Evolutionary conservation across 2,797 vertebrate species (phyloP), one percentile per base, ranked within the genome.

Genomic region (Taeniopygia guttata): DNA sequence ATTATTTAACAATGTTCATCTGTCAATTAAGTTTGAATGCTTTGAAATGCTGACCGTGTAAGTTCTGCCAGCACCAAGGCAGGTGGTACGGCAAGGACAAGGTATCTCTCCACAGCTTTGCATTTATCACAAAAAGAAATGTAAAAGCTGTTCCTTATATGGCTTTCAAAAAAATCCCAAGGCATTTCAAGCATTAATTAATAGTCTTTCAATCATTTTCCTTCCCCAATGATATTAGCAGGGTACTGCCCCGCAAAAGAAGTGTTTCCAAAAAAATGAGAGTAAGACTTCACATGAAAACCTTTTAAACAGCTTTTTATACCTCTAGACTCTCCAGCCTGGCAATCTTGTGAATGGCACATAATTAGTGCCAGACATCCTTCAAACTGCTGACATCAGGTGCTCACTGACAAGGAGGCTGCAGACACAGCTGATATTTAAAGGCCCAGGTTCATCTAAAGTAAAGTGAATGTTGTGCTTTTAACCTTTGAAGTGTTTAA

Each of bases 311-410:
- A 91, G 74, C 49, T 94, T 96, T 96, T 87, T 92, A 92, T 96
- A 95, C 62, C 59, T 68, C 32, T 49, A 88, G 73, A 89, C 49
- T 93, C 94, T 90, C 55, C 82, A 92, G 84, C 80, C 84, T 72
- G 70, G 84, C 67, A 94, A 83, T 94, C 89, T 95, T 93, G 91
- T 93, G 93, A 97, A 94, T 17, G 27, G 36, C 94, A 96, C 84
- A 80, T 92, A 97, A 97, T 97, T 97, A 97, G 80, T 84, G 77
- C 92, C 63, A 89, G 86, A 90, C 67, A 94, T 92, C 64, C 38
- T 75, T 91, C 85, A 87, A 86, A 72, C 49, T 42, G 40, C 94
- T 94, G 94, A 95, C 87, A 97, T 96, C 77, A 96, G 96, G 91
- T 75, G 43, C 59, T 94, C 86, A 87, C 90, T 67, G 92, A 69